phyloP scores from a whole-genome alignment of 2,888 invertebrate species.

The Ennomos fuscantarius region DNA sequence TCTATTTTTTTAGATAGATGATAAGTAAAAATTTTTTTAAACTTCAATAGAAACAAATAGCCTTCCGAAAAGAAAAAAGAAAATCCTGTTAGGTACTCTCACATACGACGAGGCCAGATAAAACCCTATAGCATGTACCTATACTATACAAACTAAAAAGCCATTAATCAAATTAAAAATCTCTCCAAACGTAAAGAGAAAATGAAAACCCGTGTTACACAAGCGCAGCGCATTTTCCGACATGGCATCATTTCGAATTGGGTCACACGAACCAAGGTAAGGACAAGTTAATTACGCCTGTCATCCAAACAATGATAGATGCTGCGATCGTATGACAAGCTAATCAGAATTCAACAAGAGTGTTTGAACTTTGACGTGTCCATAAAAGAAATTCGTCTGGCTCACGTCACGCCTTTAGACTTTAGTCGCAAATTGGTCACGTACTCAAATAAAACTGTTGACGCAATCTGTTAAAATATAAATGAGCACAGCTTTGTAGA shows the following conservation, averaged over 20 bases:
- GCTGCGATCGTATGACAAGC: slow-evolving; percentile 56
- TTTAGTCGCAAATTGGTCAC: slow-evolving; percentile 41
- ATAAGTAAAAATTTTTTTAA: too few species aligned
- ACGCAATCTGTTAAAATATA: slow-evolving; percentile 35
- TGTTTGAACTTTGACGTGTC: slow-evolving; percentile 76
- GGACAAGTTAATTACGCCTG: slow-evolving; percentile 72
- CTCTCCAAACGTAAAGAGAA: slow-evolving; percentile 23
- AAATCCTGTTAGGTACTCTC: too few species aligned
- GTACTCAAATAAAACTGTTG: slow-evolving; percentile 39
- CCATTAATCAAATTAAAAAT: slow-evolving; percentile 27
- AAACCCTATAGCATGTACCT: not conserved
- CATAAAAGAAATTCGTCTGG: slow-evolving; percentile 38
- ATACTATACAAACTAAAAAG: slow-evolving; percentile 11
- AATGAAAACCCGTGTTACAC: slow-evolving; percentile 34
- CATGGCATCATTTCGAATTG: slow-evolving; percentile 57
- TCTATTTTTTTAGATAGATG: not conserved
- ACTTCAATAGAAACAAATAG: too few species aligned
- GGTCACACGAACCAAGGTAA: slow-evolving; percentile 64
- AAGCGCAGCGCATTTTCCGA: slow-evolving; percentile 42
- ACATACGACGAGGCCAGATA: not conserved
- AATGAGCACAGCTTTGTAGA: slow-evolving; percentile 16
- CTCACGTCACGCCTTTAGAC: slow-evolving; percentile 23
- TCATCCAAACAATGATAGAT: slow-evolving; percentile 75
- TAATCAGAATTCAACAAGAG: slow-evolving; percentile 75
- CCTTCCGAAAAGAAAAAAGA: too few species aligned